A percentile compares a stretch with the other conserved stretches of the same genome.
Conservation (phyloP, 2,113 vertebrate species). For the Daphoenositta chrysoptera region DNA sequence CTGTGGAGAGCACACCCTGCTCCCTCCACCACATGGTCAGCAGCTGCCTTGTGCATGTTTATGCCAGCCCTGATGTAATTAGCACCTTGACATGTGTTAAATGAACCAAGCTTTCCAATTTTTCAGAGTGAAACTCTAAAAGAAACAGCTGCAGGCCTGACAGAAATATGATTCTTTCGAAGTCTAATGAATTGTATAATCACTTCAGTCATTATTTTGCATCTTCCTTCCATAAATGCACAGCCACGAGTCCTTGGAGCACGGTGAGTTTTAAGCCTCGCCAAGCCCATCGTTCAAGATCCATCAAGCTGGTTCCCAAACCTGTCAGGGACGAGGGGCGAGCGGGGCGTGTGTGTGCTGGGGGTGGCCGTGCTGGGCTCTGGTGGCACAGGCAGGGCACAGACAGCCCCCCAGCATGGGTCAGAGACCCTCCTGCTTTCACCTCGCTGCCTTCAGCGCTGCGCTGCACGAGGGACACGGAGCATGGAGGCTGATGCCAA, state of each 20-base stretch:
- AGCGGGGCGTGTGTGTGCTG: fast-evolving
- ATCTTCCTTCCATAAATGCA: background rate
- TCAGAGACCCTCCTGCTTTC: background rate
- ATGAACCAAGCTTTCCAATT: slow-evolving; percentile 19
- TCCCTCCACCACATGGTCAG: background rate
- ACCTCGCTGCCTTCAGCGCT: fast-evolving
- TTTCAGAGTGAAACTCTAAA: slow-evolving; percentile 17
- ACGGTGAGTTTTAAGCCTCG: background rate
- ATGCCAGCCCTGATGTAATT: slow-evolving; percentile 32
- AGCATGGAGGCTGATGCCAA: background rate
- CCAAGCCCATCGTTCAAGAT: background rate
- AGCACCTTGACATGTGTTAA: slow-evolving; percentile 38
- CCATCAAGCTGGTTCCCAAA: background rate
- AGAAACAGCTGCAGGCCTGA: slow-evolving; percentile 47
- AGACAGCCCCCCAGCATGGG: fast-evolving
- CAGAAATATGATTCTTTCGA: slow-evolving; percentile 48
- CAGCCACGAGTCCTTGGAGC: background rate
- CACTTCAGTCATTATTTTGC: slow-evolving; percentile 22
- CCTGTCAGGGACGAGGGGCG: fast-evolving
- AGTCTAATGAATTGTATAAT: slow-evolving; percentile 51
- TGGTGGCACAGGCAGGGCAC: background rate
- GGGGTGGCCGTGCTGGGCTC: background rate
- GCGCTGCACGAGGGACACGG: background rate
- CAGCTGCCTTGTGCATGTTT: slow-evolving; percentile 19
- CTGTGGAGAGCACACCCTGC: background rate